These are phyloP conservation scores for Archips crataeganus DNA, from an alignment of 2,888 invertebrate species.

Conservation along the genomic window DNA sequence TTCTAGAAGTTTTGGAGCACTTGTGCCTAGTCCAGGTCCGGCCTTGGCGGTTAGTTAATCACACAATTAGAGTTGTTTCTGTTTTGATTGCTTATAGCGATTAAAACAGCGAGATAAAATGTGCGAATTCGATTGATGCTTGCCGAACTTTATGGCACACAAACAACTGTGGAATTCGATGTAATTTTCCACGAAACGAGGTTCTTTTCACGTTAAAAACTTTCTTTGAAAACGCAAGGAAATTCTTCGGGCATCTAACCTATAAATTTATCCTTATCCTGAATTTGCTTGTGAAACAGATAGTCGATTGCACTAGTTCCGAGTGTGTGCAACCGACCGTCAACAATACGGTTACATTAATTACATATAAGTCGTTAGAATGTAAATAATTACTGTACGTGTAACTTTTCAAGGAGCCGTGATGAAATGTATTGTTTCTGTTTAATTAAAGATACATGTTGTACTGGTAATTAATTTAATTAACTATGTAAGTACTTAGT, in stretches of 20 bases:
- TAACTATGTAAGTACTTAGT: neutral
- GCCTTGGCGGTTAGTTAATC: constrained; percentile 23
- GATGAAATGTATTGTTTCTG: constrained; percentile 8
- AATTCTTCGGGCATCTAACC: neutral
- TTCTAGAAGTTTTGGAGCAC: constrained; percentile 26
- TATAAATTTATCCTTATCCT: constrained; percentile 6
- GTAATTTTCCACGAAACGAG: neutral
- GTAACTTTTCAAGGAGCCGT: constrained; percentile 13
- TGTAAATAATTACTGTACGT: constrained; percentile 31
- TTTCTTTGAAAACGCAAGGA: neutral
- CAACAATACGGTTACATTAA: constrained; percentile 26
- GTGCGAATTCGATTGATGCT: constrained; percentile 3
- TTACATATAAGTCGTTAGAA: constrained; percentile 31
- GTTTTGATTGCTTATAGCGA: neutral
- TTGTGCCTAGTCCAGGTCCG: neutral
- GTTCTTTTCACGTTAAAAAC: neutral
- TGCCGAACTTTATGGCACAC: neutral
- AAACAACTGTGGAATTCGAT: neutral
- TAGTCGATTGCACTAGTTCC: constrained; percentile 11
- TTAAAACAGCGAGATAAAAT: constrained; percentile 7
- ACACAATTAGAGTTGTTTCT: neutral
- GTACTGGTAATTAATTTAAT: neutral
- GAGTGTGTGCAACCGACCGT: constrained; percentile 20
- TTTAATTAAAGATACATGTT: constrained; percentile 16
- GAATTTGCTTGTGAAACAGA: constrained; percentile 22